A percentile compares a stretch with the other conserved stretches of the same genome.
Conservation (phyloP, 64 coral and sea anemone species). For the Actinia tenebrosa region DNA sequence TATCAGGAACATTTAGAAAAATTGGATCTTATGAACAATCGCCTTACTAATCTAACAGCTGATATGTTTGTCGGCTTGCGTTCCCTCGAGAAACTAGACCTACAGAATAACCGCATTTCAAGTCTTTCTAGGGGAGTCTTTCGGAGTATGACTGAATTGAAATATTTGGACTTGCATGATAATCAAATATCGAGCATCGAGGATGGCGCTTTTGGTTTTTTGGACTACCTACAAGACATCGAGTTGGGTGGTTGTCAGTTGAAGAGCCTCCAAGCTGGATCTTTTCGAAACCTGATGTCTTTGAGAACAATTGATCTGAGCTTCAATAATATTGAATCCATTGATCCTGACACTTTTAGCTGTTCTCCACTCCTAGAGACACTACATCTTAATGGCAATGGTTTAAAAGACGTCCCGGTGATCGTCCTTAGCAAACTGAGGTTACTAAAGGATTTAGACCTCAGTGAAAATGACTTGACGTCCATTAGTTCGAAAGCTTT, state of each 20-base stretch:
- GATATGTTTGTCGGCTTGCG: constrained; percentile 30
- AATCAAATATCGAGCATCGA: constrained; percentile 24
- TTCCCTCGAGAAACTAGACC: not conserved
- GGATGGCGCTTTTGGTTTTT: constrained; percentile 30
- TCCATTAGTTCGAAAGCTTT: constrained; percentile 29
- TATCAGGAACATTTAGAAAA: not conserved
- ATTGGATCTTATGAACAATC: constrained; percentile 29
- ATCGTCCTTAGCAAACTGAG: not conserved
- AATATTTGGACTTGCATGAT: constrained; percentile 6
- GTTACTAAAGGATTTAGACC: constrained; percentile 41
- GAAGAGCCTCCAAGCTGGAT: not conserved
- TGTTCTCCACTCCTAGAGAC: constrained; percentile 24
- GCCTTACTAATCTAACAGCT: not conserved
- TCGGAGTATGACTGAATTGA: not conserved
- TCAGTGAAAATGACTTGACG: constrained; percentile 24
- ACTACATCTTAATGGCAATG: constrained; percentile 24
- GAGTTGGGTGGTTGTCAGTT: not conserved
- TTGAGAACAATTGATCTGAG: constrained; percentile 20
- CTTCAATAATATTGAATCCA: constrained; percentile 21
- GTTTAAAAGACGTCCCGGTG: not conserved
- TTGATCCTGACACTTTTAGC: constrained; percentile 25
- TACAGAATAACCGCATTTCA: constrained; percentile 28
- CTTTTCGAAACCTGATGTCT: constrained; percentile 52
- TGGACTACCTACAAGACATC: constrained; percentile 18
- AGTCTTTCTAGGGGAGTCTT: constrained; percentile 17